A percentile compares a stretch with the other conserved stretches of the same genome.
Conservation (phyloP, 23 tunicate genomes). For the Diplosoma virens region DNA sequence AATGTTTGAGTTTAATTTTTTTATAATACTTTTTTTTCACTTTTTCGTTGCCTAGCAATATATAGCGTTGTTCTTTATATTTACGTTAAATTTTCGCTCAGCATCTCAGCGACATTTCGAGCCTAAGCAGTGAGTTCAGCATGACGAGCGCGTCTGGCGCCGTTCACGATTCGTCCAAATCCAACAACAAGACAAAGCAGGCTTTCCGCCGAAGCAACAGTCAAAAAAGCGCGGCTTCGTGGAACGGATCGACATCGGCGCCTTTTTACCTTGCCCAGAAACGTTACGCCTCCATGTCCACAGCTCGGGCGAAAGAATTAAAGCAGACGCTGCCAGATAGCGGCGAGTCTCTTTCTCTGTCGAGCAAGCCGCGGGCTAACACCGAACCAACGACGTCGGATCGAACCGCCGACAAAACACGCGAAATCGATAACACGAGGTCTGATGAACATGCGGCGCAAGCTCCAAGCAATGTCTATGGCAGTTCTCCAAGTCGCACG, state of each 20-base stretch:
- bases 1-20: too few relatives aligned
- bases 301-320: conserved; percentile 4
- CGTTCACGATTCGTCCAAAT: neutral
- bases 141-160: conserved; percentile 41
- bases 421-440: neutral
- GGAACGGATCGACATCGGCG: conserved; percentile 41
- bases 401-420: neutral
- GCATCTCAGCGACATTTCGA: conserved; percentile 89
- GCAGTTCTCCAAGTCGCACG: neutral
- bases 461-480: neutral
- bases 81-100: conserved; percentile 22
- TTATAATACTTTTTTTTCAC: too few relatives aligned
- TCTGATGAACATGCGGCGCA: neutral
- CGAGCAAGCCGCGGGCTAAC: neutral
- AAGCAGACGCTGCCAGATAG: neutral
- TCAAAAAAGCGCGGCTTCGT: conserved; percentile 63
- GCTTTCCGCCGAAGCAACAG: conserved; percentile 54
- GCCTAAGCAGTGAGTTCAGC: conserved; percentile 85
- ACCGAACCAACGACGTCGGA: neutral
- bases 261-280: neutral
- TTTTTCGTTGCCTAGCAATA: too few relatives aligned
- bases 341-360: too few relatives aligned
- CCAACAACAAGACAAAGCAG: neutral
- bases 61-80: too few relatives aligned
- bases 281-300: conserved; percentile 32